Evolutionary conservation across 2,113 vertebrate genomes (phyloP), one percentile per base, ranked within the genome.

Genomic region (Myanophis thanlyinensis): DNA sequence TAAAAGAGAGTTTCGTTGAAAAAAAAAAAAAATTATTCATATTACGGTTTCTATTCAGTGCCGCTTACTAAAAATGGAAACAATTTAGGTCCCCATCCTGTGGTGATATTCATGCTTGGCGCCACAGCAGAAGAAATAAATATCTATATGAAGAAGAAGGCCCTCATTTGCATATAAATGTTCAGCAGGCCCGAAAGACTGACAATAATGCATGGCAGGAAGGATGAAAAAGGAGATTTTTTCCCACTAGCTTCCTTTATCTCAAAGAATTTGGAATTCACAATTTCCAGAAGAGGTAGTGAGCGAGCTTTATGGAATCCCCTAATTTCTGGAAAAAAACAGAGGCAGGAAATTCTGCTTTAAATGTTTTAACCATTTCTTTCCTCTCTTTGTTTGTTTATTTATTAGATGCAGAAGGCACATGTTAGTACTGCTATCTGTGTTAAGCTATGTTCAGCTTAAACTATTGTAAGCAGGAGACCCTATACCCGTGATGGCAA

Each of bases 31-130:
- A 10, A 49, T 40, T 88, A 47, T 56, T 89, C 52, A 49, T 85
- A 89, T 18, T 89, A 40, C 11, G n/a, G 7, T 59, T 20, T 89
- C 20, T 49, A 4, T 1, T 35, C 20, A 49, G 44, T 7, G 11
- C 11, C 40, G 10, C 20, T 35, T 20, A 35, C 20, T 89, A 62
- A 85, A 92, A 93, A 91, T 18, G 27, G 85, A 51, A 35, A 85
- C 30, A 91, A 23, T 56, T 89, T 93, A 80, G n/a, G 88, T 87
- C 23, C 56, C 92, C 93, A 94, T 87, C 25, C 94, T 49, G 48
- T 89, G 44, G 48, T 52, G 52, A 5, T 86, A 30, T 35, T 35
- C 10, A 0, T 15, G 52, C 90, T 48, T 44, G 56, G 13, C 25
- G n/a, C 25, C 23, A 48, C 23, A 48, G 87, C 18, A 89, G 30